Base-by-base conservation (phyloP, 2,113 vertebrate genomes). In the Electrona antarctica region DNA sequence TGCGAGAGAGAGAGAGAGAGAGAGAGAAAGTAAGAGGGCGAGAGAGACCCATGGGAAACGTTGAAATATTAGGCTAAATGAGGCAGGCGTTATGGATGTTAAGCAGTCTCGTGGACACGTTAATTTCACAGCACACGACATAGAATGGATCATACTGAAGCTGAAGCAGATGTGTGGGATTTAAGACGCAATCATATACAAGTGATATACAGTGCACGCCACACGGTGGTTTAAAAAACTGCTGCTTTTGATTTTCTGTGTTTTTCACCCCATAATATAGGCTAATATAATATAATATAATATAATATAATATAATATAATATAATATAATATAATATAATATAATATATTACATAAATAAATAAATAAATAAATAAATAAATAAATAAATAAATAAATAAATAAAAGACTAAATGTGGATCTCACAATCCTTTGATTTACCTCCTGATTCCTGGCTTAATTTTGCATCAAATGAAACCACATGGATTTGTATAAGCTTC, bases 61-160 rank as follows among this genome's bases (percentile, higher is more conserved):
- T 78, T 77, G 76, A 83, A 83, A 86, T 85, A 86, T 85, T 80
- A 75, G 80, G 83, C 76, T 80, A 86, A 80, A 87, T 85, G 73
- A 87, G 80, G 80, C 77, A 71, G 82, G 57, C 48, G 15, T 28
- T n/a, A 51, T 48, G 52, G 57, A 51, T 61, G 64, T 79, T 71
- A 64, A 69, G 67, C 28, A 74, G 21, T 21, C 21, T 21, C 21
- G 21, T 21, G 21, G 21, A 21, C 21, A 21, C 21, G 21, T 21
- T 21, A 1, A 21, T 21, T 21, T 21, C 21, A 21, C 21, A 81
- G 78, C 57, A 72, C 71, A 74, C 61, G 75, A 61, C 60, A 55
- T 63, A 77, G 73, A 64, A 77, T 64, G 78, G 69, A 21, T 21
- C 75, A 87, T 64, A 79, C 76, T 73, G 78, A 80, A 67, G 58